Evolutionary conservation across 2,113 vertebrate genomes (phyloP).

Genomic region (Nibea albiflora): DNA sequence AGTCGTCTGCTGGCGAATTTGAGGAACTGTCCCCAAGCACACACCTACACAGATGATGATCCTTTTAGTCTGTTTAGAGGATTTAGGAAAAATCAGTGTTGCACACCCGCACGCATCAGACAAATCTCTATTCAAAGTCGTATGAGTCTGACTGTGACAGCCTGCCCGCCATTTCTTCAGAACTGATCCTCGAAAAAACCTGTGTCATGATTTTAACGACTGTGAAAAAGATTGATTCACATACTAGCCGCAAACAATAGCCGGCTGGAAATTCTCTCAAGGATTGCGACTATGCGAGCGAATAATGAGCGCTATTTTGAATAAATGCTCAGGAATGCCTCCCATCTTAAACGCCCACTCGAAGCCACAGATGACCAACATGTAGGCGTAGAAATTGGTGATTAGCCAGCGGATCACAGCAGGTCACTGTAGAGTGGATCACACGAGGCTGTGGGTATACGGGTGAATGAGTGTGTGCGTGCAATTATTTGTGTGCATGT

Average conservation of each 20-base stretch:
- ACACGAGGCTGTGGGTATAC: constrained; percentile 30
- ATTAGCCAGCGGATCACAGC: constrained; percentile 55
- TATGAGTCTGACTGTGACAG: not conserved
- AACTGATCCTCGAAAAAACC: not conserved
- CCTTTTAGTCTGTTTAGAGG: not conserved
- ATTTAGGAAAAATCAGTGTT: not conserved
- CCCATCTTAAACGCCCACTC: constrained; percentile 58
- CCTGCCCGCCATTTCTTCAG: not conserved
- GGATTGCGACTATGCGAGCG: not conserved
- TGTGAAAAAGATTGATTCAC: not conserved
- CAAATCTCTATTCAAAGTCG: not conserved
- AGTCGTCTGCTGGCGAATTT: not conserved
- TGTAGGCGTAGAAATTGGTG: constrained; percentile 67
- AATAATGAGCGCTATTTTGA: constrained; percentile 43
- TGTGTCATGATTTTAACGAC: not conserved
- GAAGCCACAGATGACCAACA: constrained; percentile 51
- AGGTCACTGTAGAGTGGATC: constrained; percentile 46
- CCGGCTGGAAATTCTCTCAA: not conserved
- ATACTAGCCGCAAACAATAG: not conserved
- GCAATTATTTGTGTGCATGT: constrained; percentile 49
- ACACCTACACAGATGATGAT: constrained; percentile 7
- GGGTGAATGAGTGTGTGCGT: constrained; percentile 9
- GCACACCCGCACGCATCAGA: not conserved
- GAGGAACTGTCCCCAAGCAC: not conserved
- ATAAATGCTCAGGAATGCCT: constrained; percentile 30